Percentiles rank a stretch among this genome's conserved stretches.
Evolutionary conservation across 2,797 vertebrate genomes (phyloP).

Genomic region (Xyrichtys novacula): DNA sequence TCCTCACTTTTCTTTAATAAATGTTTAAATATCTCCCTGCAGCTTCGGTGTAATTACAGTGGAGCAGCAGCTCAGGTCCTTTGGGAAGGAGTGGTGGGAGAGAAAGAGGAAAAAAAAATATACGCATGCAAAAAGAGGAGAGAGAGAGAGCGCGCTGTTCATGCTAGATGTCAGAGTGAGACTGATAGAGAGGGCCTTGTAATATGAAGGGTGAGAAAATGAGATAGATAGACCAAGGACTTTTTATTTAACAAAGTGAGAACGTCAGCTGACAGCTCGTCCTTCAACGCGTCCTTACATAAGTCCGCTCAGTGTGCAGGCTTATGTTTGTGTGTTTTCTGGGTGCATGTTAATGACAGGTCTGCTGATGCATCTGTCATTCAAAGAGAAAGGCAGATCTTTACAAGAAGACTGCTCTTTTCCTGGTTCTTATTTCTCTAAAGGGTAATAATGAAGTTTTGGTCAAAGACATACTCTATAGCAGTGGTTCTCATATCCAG

Average conservation of each 20-base stretch:
- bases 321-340: constrained; percentile 13
- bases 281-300: constrained; percentile 69
- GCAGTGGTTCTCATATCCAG: no score
- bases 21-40: constrained; percentile 82
- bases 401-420: constrained; percentile 1
- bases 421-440: neutral
- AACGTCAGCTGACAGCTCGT: constrained; percentile 66
- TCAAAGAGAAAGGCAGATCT: constrained; percentile 19
- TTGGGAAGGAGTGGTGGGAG: constrained; percentile 54
- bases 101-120: constrained; percentile 10
- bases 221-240: constrained; percentile 61
- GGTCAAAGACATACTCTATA: no score
- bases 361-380: constrained; percentile 45
- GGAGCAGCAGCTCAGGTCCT: constrained; percentile 73
- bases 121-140: constrained; percentile 49
- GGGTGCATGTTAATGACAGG: constrained; percentile 29
- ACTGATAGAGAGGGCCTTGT: constrained; percentile 53
- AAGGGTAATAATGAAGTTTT: no score
- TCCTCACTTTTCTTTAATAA: constrained; percentile 82
- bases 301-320: constrained; percentile 44
- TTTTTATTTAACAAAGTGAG: constrained; percentile 66
- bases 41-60: constrained; percentile 82
- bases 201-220: constrained; percentile 58
- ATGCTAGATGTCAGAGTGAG: constrained; percentile 54
- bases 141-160: constrained; percentile 51